Percentiles rank a stretch among this genome's conserved stretches.
Conservation (phyloP, 2,797 vertebrate species). For the Spondyliosoma cantharus region DNA sequence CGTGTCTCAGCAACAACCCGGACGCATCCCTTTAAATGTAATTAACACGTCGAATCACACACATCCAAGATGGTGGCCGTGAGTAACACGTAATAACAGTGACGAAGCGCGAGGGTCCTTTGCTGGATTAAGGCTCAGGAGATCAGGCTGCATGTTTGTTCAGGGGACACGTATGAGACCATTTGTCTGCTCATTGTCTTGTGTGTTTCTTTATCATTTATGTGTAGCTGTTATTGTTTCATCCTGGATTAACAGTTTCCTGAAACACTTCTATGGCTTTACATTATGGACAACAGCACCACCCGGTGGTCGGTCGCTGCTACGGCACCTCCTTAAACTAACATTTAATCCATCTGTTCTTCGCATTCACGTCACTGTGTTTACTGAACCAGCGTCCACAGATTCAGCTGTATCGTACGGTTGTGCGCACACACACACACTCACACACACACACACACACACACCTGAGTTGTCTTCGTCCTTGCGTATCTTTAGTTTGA, state of each 20-base stretch:
- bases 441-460: background rate
- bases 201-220: background rate
- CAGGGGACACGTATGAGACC: background rate
- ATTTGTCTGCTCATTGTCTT: too few species aligned
- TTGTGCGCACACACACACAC: conserved; percentile 65
- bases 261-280: background rate
- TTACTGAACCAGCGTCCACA: background rate
- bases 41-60: background rate
- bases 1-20: background rate
- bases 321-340: background rate
- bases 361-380: too few species aligned
- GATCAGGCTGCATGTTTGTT: background rate
- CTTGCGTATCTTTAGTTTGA: conserved; percentile 97
- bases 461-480: conserved; percentile 98
- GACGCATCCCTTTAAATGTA: background rate
- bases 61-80: background rate
- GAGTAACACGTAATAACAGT: background rate
- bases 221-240: background rate
- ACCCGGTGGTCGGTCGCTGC: conserved; percentile 27
- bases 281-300: conserved; percentile 39
- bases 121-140: background rate
- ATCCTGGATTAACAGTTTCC: background rate
- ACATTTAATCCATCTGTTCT: too few species aligned
- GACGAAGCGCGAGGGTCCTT: background rate
- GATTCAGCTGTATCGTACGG: too few species aligned